These are phyloP conservation scores for Wiebesia pumilae DNA, from an alignment of 1,140 invertebrate species.

Conservation along the genomic window DNA sequence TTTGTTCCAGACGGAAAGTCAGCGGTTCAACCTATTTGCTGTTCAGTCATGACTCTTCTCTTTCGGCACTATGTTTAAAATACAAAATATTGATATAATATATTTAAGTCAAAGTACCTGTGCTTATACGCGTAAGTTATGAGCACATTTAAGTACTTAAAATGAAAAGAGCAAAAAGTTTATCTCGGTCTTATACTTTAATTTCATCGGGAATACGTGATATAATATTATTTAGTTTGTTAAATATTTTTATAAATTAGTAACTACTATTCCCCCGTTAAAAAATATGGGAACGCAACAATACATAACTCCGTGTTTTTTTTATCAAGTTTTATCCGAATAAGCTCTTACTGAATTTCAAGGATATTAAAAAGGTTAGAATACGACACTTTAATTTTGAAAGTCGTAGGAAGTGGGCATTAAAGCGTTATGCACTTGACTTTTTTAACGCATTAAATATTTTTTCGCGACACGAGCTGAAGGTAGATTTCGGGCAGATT, in stretches of 20 bases:
- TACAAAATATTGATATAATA: too few relatives aligned
- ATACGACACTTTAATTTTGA: not conserved
- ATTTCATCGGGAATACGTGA: too few relatives aligned
- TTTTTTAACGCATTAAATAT: conserved; percentile 57
- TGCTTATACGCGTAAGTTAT: too few relatives aligned
- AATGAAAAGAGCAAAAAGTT: too few relatives aligned
- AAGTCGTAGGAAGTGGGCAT: not conserved
- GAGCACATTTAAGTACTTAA: too few relatives aligned
- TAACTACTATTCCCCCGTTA: too few relatives aligned
- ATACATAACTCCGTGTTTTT: not conserved
- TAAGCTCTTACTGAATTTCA: not conserved
- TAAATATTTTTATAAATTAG: too few relatives aligned
- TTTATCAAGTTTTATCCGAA: not conserved
- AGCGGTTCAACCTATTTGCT: not conserved
- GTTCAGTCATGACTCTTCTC: not conserved
- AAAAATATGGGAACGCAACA: too few relatives aligned
- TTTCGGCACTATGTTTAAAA: too few relatives aligned
- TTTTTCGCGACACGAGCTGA: conserved; percentile 48
- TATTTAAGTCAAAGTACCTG: too few relatives aligned
- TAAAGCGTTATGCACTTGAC: not conserved
- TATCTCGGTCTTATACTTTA: too few relatives aligned
- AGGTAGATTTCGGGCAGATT: not conserved
- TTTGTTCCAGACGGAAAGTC: not conserved
- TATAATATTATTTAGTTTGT: too few relatives aligned
- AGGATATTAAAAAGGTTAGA: not conserved